Conservation (phyloP, 2,113 vertebrate genomes). For the Oreochromis tanganicae region DNA sequence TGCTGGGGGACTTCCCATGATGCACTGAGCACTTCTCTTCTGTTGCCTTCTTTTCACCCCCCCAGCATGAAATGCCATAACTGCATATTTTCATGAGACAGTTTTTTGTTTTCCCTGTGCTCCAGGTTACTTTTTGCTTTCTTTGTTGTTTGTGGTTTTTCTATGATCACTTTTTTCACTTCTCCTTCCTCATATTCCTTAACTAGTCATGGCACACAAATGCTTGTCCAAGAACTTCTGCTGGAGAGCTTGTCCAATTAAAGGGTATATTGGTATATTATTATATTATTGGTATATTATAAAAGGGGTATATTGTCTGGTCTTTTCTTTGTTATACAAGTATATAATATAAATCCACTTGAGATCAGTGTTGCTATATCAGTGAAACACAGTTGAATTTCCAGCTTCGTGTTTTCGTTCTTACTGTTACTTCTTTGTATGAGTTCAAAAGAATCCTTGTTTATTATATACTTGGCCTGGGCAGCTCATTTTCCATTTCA, state of each 20-base stretch:
- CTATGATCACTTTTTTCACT: not conserved
- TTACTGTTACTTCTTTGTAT: not conserved
- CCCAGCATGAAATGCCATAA: not conserved
- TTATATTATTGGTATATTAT: too few species aligned
- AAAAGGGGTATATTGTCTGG: not conserved
- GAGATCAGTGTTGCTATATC: not conserved
- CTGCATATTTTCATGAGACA: not conserved
- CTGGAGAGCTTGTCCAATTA: not conserved
- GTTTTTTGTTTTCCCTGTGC: not conserved
- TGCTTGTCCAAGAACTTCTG: not conserved
- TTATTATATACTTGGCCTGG: not conserved
- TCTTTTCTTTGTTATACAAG: not conserved
- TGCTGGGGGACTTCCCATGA: not conserved
- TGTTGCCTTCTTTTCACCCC: not conserved
- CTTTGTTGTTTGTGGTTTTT: not conserved
- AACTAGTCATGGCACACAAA: not conserved
- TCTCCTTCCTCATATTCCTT: not conserved
- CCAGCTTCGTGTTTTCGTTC: accelerated
- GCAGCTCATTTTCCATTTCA: not conserved
- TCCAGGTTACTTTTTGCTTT: not conserved
- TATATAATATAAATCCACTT: not conserved
- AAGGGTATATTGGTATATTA: not conserved
- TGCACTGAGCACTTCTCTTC: not conserved
- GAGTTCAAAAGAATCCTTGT: not conserved
- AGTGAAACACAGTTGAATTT: not conserved